These are phyloP conservation scores for Rutilus rutilus DNA, from an alignment of 2,113 vertebrate species.

Conservation along the genomic window DNA sequence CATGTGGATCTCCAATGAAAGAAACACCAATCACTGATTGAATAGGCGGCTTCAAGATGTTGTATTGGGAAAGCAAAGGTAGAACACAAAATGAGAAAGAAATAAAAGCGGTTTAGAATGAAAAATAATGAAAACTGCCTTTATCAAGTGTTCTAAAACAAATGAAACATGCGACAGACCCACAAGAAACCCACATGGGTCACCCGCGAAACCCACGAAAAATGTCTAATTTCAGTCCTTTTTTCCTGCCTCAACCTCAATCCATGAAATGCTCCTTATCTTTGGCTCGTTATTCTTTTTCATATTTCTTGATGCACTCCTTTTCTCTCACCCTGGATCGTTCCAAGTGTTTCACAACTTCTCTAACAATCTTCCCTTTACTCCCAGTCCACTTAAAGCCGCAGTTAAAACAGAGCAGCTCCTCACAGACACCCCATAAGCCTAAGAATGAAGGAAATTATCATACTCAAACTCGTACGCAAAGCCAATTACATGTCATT, in stretches of 20 bases:
- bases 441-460: slow-evolving; percentile 3
- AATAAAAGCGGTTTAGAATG: neutral
- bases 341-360: slow-evolving; percentile 1
- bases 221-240: neutral
- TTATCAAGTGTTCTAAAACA: neutral
- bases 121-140: neutral
- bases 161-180: neutral
- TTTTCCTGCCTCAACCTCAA: neutral
- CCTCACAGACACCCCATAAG: neutral
- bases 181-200: neutral
- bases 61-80: neutral
- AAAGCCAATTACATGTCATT: slow-evolving; percentile 31
- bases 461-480: neutral
- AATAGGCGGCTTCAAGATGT: neutral
- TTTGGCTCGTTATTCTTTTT: neutral
- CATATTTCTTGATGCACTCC: neutral
- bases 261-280: neutral
- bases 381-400: slow-evolving; percentile 2
- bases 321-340: neutral
- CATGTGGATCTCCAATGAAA: neutral
- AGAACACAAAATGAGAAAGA: neutral
- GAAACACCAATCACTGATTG: neutral
- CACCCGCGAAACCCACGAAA: neutral
- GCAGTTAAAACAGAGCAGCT: slow-evolving; percentile 11
- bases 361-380: slow-evolving; percentile 1